phyloP scores from a whole-genome alignment of 2,797 vertebrate species.

The Siniperca undulata region DNA sequence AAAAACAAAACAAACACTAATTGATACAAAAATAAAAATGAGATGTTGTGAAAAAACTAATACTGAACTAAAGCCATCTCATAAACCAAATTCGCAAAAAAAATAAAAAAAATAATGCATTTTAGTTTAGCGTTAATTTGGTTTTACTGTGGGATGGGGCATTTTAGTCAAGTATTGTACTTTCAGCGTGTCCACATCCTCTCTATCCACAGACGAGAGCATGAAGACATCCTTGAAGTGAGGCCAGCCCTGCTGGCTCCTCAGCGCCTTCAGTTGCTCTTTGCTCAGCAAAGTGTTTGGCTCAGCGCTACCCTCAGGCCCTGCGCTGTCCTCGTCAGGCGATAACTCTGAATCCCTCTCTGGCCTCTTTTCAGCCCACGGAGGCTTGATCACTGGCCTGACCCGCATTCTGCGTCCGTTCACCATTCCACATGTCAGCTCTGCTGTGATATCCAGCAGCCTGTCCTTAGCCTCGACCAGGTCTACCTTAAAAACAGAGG shows the following conservation, averaged over 20 bases:
- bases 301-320: constrained; percentile 8
- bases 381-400: constrained; percentile 63
- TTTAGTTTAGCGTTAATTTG: not conserved
- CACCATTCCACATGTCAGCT: constrained; percentile 90
- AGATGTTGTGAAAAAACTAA: not conserved
- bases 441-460: constrained; percentile 87
- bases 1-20: not conserved
- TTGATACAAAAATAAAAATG: not conserved
- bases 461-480: constrained; percentile 88
- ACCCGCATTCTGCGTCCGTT: constrained; percentile 85
- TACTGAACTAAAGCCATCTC: not conserved
- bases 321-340: not conserved
- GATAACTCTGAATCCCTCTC: constrained; percentile 5
- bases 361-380: constrained; percentile 45
- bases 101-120: no score
- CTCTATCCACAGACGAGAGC: constrained; percentile 89
- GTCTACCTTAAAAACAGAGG: constrained; percentile 87
- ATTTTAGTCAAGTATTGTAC: constrained; percentile 70
- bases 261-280: constrained; percentile 73
- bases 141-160: not conserved
- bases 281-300: constrained; percentile 43
- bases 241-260: constrained; percentile 87
- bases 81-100: not conserved
- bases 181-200: constrained; percentile 93
- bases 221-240: constrained; percentile 96